Base-by-base conservation (phyloP, 2,113 vertebrate genomes). In the Plestiodon gilberti region DNA sequence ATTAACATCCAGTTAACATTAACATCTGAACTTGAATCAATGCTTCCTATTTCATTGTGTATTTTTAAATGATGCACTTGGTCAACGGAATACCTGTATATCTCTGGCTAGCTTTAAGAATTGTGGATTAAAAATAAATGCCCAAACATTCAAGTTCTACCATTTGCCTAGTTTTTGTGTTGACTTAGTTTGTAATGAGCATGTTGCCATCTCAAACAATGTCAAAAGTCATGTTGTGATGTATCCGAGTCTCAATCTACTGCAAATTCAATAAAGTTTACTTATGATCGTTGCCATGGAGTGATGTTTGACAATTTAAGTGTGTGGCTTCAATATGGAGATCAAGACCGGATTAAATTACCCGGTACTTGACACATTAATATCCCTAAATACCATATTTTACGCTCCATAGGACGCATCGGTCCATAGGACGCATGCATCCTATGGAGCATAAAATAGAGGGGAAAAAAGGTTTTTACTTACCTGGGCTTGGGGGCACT, bases 251-350 rank as follows among this genome's bases (percentile, higher is more conserved):
- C 11, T 3, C 23, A 23, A 1, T 70, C 57, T 33, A 8, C 6
- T 59, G 14, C 65, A 2, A 82, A 71, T 67, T 85, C 70, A 94
- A 83, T 93, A 94, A 94, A 94, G 2, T 78, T 0, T 65, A 3
- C 43, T 13, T 20, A 25, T 67, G 59, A 90, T 65, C 22, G 2
- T 61, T 25, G 22, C n/a, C 57, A 86, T 71, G 43, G 3, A 33
- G 0, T 78, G 48, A 30, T 86, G 20, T 83, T 69, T 75, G 9
- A 25, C 40, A 40, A 61, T 8, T 23, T 18, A 61, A 22, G 22
- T 70, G 8, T 43, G 17, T 7, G 62, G 71, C 38, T 7, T 84
- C 57, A 64, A 25, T 9, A 0, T 59, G 59, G 25, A 23, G 18
- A 8, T 65, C 17, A 69, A 67, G 52, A 40, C 4, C 17, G 22